These are phyloP conservation scores for Hirtodrosophila cameraria DNA, from an alignment of 2,888 invertebrate genomes.

Conservation along the genomic window DNA sequence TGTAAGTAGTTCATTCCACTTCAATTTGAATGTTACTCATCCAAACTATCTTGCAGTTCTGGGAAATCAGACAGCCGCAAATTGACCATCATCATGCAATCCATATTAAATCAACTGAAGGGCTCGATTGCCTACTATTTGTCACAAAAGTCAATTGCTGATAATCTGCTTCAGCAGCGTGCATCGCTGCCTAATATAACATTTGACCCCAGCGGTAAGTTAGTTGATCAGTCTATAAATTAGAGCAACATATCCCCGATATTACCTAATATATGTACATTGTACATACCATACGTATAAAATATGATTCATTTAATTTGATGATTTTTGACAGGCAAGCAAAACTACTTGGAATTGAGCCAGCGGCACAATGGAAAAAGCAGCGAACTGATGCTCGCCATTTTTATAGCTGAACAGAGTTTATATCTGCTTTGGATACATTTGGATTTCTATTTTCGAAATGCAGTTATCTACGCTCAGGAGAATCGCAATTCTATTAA, in stretches of 20 bases:
- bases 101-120: constrained; percentile 86
- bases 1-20: constrained; percentile 41
- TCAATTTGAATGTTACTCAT: background rate
- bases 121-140: constrained; percentile 86
- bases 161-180: constrained; percentile 82
- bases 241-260: no score
- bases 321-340: constrained; percentile 76
- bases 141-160: constrained; percentile 85
- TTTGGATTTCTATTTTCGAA: constrained; percentile 89
- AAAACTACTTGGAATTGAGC: constrained; percentile 83
- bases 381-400: constrained; percentile 86
- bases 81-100: constrained; percentile 85
- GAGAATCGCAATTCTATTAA: constrained; percentile 65
- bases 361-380: constrained; percentile 86
- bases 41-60: constrained; percentile 25
- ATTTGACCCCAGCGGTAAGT: constrained; percentile 52
- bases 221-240: no score
- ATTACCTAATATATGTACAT: no score
- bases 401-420: constrained; percentile 89
- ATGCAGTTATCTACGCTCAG: constrained; percentile 85
- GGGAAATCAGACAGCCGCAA: constrained; percentile 73
- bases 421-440: constrained; percentile 92
- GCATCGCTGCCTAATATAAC: constrained; percentile 53
- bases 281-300: background rate
- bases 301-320: background rate